Percentiles rank a stretch among this genome's conserved stretches.
Evolutionary conservation across 2,888 invertebrate species (phyloP).

Genomic region (Selenia dentaria): DNA sequence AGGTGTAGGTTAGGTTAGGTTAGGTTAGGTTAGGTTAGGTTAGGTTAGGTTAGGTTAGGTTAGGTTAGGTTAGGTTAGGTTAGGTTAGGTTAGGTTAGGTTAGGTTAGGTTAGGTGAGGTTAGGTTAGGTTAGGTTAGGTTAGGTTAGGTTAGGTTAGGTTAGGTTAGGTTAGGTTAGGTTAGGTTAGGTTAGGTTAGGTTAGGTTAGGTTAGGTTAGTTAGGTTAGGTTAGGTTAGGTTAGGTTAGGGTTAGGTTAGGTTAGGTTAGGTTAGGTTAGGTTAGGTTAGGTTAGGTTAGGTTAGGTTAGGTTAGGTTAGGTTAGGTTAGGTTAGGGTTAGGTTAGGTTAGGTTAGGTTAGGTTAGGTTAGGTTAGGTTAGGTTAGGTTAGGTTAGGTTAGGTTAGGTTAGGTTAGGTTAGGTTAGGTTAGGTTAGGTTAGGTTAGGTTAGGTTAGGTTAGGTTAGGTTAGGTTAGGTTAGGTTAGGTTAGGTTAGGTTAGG

Average conservation of each 20-base stretch:
- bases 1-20: too few species aligned
- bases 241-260: too few species aligned
- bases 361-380: slow-evolving; percentile 21
- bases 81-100: slow-evolving; percentile 32
- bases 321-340: too few species aligned
- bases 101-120: slow-evolving; percentile 33
- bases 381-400: slow-evolving; percentile 25
- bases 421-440: slow-evolving; percentile 27
- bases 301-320: slow-evolving; percentile 30
- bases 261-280: slow-evolving; percentile 28
- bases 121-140: slow-evolving; percentile 19
- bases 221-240: slow-evolving; percentile 19
- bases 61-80: slow-evolving; percentile 32
- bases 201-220: slow-evolving; percentile 30
- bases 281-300: slow-evolving; percentile 28
- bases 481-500: slow-evolving; percentile 30
- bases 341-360: slow-evolving; percentile 24
- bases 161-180: slow-evolving; percentile 29
- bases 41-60: slow-evolving; percentile 34
- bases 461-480: slow-evolving; percentile 27
- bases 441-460: slow-evolving; percentile 26
- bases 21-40: slow-evolving; percentile 31
- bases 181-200: slow-evolving; percentile 31
- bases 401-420: slow-evolving; percentile 21
- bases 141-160: slow-evolving; percentile 33